Evolutionary conservation across 2,797 vertebrate species (phyloP), one percentile per base, ranked within the genome.

Genomic region (Hydrocynus forskahlii): DNA sequence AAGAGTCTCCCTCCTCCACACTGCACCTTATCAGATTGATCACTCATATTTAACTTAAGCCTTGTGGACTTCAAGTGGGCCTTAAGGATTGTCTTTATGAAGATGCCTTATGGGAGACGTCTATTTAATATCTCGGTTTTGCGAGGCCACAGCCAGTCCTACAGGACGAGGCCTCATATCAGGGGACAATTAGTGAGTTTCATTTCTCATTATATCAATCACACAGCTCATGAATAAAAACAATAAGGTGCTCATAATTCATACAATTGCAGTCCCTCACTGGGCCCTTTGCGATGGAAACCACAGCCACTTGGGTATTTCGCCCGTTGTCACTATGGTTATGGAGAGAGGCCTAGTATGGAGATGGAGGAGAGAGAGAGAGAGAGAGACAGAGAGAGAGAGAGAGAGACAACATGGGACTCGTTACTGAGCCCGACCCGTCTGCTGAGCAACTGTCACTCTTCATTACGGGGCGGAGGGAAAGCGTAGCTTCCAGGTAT

Each of bases 161-260:
- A 84, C 87, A 89, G 83, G 84, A 93, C 50, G 88, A 91, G 90
- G 90, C 87, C 82, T 92, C 88, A 85, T 91, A 92, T 92, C 88
- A 87, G 87, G 89, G 84, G 71, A 92, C 90, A 93, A 94, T 93
- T 92, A 93, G 89, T 86, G 89, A 81, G 78, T 88, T 91, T 93
- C 90, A 94, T 94, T 92, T 93, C 86, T 86, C 75, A 90, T 92
- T 90, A 93, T 92, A 93, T 94, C 92, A 93, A 93, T 94, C 93
- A 93, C 88, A 85, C 87, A 86, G 88, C 89, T 93, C 91, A 93
- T 94, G 92, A 93, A 93, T 92, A 92, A 92, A 93, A 91, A 94
- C 90, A 93, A 93, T 94, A 91, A 92, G 88, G 86, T 90, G 86
- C 87, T 89, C 86, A 82, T 84, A 21, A 93, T 89, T 89, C 88